These are phyloP conservation scores for Mesocricetus auratus DNA, from an alignment of 2,113 vertebrate genomes.

Conservation along the genomic window DNA sequence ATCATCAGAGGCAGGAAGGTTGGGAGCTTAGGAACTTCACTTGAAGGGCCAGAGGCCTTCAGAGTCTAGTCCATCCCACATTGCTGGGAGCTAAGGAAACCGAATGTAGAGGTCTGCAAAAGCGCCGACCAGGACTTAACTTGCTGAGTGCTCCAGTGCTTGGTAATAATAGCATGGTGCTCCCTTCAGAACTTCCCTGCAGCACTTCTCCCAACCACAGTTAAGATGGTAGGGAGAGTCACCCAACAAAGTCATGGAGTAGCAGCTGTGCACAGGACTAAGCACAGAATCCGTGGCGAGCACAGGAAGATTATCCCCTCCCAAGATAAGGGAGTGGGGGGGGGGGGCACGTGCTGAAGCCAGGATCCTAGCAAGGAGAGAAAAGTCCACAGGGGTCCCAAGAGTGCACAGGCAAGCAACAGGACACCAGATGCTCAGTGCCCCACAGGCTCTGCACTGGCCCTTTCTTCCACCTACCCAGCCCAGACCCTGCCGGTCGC, in stretches of 20 bases:
- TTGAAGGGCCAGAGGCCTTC: neutral
- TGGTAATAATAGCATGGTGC: accelerated
- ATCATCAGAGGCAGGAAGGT: neutral
- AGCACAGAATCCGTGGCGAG: neutral
- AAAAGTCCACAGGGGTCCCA: neutral
- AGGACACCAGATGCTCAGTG: neutral
- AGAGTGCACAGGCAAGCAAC: neutral
- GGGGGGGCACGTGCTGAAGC: no score
- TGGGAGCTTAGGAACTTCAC: neutral
- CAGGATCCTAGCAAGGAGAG: neutral
- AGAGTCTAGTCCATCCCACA: neutral
- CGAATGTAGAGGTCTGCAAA: neutral
- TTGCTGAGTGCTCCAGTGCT: neutral
- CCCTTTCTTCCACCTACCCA: neutral
- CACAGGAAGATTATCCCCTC: neutral
- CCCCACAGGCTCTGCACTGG: neutral
- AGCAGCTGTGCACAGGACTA: neutral
- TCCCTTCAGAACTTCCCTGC: neutral
- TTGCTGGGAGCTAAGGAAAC: neutral
- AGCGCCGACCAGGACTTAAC: neutral
- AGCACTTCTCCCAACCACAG: neutral
- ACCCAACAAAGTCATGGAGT: neutral
- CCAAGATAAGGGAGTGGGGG: neutral
- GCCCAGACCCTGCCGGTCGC: neutral
- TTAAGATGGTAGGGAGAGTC: neutral